A percentile compares a stretch with the other conserved stretches of the same genome.
phyloP scores from a whole-genome alignment of 2,888 invertebrate species.

The Agriopis marginaria region DNA sequence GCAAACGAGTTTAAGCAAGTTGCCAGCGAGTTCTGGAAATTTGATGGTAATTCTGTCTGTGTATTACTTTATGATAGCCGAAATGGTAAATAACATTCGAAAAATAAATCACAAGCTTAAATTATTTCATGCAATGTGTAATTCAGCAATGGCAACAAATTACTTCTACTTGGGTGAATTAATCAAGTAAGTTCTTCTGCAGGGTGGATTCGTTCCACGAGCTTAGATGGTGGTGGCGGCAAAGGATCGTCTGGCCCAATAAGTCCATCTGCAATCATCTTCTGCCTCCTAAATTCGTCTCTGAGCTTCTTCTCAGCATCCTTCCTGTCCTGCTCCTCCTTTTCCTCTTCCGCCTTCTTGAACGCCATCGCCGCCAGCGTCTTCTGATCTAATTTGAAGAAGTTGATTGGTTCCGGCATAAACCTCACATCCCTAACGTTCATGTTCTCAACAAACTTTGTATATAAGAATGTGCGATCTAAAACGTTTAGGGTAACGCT shows the following conservation, averaged over 20 bases:
- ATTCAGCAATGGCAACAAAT: background rate
- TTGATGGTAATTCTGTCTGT: too few species aligned
- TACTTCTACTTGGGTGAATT: background rate
- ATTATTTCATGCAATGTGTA: background rate
- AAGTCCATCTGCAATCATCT: conserved; percentile 73
- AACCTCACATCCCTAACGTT: conserved; percentile 71
- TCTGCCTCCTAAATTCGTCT: conserved; percentile 72
- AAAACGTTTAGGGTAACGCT: conserved; percentile 58
- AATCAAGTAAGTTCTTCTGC: background rate
- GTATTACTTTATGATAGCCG: too few species aligned
- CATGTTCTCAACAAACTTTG: conserved; percentile 78
- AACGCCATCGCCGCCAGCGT: conserved; percentile 76
- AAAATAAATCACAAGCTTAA: background rate
- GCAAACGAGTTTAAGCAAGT: too few species aligned
- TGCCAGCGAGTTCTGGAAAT: too few species aligned
- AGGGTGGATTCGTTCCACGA: background rate
- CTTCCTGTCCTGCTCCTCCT: conserved; percentile 66
- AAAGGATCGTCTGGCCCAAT: conserved; percentile 48
- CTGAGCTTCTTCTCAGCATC: conserved; percentile 68
- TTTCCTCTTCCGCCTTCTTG: conserved; percentile 73
- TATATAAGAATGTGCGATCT: conserved; percentile 65
- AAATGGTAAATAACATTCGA: background rate
- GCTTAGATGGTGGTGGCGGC: conserved; percentile 2
- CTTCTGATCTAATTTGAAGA: conserved; percentile 79
- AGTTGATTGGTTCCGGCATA: conserved; percentile 76